Base-by-base conservation (phyloP, 2,888 invertebrate species). In the Papilio elwesi region DNA sequence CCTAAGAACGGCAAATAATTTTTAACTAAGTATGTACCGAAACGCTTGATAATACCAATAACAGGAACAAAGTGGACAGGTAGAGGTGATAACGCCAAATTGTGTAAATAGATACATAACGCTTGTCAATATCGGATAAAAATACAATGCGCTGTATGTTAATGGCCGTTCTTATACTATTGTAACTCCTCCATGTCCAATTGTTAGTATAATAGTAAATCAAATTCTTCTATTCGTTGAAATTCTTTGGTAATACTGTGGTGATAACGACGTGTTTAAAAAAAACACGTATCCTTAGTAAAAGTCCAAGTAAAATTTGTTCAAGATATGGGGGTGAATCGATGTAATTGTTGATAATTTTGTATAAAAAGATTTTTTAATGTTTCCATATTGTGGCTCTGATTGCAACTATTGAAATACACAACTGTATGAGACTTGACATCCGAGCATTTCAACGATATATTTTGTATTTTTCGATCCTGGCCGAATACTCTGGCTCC, bases 131-230 rank as follows among this genome's bases (percentile, higher is more conserved):
- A 62, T 66, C 12, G 13, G 76, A 75, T 75, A 76, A 74, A 63
- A 15, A 49, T 52, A 74, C 51, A 71, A 71, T 70, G 63, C 52
- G 62, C 12, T 63, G 36, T 64, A 57, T 43, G 38, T 16, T 63
- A 57, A 51, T 55, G 49, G 6, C 57, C 16, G 16, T 55, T 63
- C 64, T 12, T 74, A 76, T 71, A 62, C 73, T 74, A 53, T 68
- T 72, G 53, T 62, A 70, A 75, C 65, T 72, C 73, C 74, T 77
- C 74, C 73, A 70, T 47, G 76, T 73, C 43, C 26, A 26, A 49
- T 26, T 52, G 43, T 70, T 66, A 53, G 63, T 55, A 12, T 66
- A 53, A 57, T 55, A 12, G 12, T 13, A 53, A 71, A 43, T 43
- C 48, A 74, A 72, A 74, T 68, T 63, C 49, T 16, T 59, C 13